These are phyloP conservation scores for Sialia sialis DNA, from an alignment of 2,113 vertebrate species.

Conservation along the genomic window DNA sequence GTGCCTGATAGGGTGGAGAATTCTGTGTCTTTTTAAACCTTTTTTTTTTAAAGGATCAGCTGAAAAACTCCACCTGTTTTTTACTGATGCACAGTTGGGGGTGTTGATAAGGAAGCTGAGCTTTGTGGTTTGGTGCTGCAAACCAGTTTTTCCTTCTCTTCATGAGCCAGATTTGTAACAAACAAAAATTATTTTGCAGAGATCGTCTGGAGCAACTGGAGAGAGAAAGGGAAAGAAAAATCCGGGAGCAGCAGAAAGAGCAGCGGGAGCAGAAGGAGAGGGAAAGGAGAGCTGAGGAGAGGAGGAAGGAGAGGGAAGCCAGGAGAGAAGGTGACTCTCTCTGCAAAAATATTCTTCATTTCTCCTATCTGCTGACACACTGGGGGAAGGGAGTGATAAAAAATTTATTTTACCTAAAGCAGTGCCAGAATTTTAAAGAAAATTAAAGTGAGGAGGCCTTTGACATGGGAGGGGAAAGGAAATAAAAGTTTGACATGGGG, in stretches of 20 bases:
- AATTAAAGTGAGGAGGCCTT: fast-evolving
- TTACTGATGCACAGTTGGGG: fast-evolving
- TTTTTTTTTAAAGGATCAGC: not conserved
- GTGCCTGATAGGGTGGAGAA: not conserved
- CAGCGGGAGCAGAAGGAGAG: slow-evolving; percentile 90
- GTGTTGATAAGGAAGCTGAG: no score
- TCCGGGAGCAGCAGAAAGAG: slow-evolving; percentile 93
- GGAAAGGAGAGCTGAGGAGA: slow-evolving; percentile 86
- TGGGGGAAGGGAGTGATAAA: not conserved
- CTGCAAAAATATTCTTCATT: not conserved
- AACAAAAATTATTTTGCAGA: slow-evolving; percentile 64
- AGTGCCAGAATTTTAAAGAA: not conserved
- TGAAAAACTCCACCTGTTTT: not conserved
- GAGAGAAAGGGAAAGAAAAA: slow-evolving; percentile 87
- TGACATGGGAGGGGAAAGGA: fast-evolving
- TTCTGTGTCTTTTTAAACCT: not conserved
- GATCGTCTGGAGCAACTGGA: slow-evolving; percentile 95
- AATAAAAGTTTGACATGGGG: not conserved
- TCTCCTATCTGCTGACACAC: fast-evolving
- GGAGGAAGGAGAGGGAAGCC: slow-evolving; percentile 85
- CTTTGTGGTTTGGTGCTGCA: not conserved
- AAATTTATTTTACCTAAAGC: not conserved
- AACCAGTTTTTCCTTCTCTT: not conserved
- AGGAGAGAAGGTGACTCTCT: slow-evolving; percentile 82
- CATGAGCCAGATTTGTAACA: not conserved